These are phyloP conservation scores for Gymnopithys bicolor DNA, from an alignment of 2,797 vertebrate species.

Conservation along the genomic window DNA sequence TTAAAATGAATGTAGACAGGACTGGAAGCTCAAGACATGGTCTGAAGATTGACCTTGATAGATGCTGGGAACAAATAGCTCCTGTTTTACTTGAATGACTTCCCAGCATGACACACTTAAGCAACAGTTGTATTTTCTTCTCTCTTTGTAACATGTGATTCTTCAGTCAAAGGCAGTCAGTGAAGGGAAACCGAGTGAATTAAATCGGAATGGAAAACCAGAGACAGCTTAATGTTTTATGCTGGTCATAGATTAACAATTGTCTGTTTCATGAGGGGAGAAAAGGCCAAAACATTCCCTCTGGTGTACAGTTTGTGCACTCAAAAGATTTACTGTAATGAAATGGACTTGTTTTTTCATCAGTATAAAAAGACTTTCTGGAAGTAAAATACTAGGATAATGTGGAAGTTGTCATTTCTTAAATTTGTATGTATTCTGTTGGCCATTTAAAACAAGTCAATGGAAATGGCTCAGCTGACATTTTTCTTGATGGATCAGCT, in stretches of 20 bases:
- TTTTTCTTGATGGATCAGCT: background rate
- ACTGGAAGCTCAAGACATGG: background rate
- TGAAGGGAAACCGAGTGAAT: constrained; percentile 63
- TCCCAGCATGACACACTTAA: constrained; percentile 56
- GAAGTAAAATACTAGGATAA: background rate
- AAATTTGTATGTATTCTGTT: background rate
- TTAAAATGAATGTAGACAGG: background rate
- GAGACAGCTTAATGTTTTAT: constrained; percentile 65
- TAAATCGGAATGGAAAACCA: constrained; percentile 69
- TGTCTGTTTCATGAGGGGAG: constrained; percentile 32
- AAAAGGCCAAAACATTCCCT: constrained; percentile 46
- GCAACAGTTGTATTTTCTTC: constrained; percentile 43
- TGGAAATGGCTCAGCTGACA: background rate
- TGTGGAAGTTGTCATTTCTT: background rate
- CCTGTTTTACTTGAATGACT: constrained; percentile 63
- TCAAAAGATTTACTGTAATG: background rate
- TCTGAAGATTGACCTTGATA: background rate
- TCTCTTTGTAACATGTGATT: constrained; percentile 69
- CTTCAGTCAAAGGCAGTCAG: constrained; percentile 65
- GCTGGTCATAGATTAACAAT: constrained; percentile 76
- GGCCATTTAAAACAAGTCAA: background rate
- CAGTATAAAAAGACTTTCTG: background rate
- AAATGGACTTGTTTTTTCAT: background rate
- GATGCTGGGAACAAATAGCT: constrained; percentile 50
- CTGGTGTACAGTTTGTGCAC: constrained; percentile 16